Percentiles rank a stretch among this genome's conserved stretches.
Conservation (phyloP, 2,113 vertebrate genomes). For the Actenoides lindsayi region DNA sequence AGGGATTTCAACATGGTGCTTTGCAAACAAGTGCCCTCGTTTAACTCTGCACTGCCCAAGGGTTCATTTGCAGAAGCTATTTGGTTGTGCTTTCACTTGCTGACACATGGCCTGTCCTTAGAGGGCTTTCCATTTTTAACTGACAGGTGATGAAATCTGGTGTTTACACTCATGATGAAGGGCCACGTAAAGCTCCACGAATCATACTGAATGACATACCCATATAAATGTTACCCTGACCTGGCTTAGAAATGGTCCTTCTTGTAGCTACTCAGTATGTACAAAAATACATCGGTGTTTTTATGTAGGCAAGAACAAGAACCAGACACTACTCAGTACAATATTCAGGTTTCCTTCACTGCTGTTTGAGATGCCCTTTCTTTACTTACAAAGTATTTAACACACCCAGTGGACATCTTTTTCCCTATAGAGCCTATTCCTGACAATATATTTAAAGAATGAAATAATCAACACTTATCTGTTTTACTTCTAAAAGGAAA, state of each 20-base stretch:
- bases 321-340: background rate
- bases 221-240: background rate
- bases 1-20: background rate
- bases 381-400: background rate
- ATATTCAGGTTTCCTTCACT: background rate
- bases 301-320: background rate
- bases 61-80: background rate
- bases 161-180: background rate
- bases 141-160: background rate
- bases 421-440: background rate
- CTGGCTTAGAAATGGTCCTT: background rate
- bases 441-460: background rate
- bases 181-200: background rate
- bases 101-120: background rate
- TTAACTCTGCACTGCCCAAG: background rate
- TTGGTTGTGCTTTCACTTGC: background rate
- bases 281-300: background rate
- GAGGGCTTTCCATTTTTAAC: background rate
- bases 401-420: background rate
- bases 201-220: background rate
- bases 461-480: background rate
- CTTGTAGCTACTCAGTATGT: background rate
- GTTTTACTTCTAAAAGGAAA: background rate
- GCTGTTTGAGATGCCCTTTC: background rate
- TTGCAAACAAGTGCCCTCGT: background rate